Percentiles rank a stretch among this genome's conserved stretches.
phyloP scores from a whole-genome alignment of 1,140 invertebrate genomes.

The Belonocnema kinseyi region DNA sequence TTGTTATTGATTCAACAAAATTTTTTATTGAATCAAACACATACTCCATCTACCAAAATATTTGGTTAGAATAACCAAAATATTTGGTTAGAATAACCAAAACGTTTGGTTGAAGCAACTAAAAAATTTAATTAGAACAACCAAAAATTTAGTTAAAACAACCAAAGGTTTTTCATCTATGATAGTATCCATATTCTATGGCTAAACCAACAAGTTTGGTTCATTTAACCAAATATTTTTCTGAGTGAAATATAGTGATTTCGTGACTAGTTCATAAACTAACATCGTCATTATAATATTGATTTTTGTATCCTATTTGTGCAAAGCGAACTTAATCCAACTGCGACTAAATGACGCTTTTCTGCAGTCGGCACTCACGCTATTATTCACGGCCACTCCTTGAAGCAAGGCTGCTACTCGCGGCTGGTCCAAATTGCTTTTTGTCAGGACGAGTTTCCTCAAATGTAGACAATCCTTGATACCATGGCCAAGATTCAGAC shows the following conservation, averaged over 20 bases:
- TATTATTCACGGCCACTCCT: constrained; percentile 56
- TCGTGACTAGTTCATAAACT: constrained; percentile 1
- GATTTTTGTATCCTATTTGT: constrained; percentile 9
- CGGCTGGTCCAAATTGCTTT: constrained; percentile 63
- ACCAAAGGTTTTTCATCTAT: too few species aligned
- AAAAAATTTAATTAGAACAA: too few species aligned
- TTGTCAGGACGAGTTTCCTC: constrained; percentile 61
- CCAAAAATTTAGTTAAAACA: too few species aligned
- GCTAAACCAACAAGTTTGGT: too few species aligned
- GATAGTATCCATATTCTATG: too few species aligned
- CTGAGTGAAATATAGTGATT: constrained; percentile 8
- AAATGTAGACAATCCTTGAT: constrained; percentile 55
- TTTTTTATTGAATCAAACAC: too few species aligned
- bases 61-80: too few species aligned
- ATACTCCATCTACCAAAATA: too few species aligned
- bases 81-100: too few species aligned
- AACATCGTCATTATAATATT: neutral
- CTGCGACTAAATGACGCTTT: neutral
- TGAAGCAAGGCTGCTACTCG: constrained; percentile 66
- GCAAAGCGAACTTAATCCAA: constrained; percentile 7
- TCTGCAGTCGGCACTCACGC: constrained; percentile 51
- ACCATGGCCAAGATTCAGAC: constrained; percentile 60
- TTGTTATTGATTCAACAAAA: too few species aligned
- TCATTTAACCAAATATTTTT: too few species aligned
- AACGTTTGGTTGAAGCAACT: too few species aligned